Percentiles rank a stretch among this genome's conserved stretches.
Conservation (phyloP, 2,888 invertebrate species). For the Nezara viridula region DNA sequence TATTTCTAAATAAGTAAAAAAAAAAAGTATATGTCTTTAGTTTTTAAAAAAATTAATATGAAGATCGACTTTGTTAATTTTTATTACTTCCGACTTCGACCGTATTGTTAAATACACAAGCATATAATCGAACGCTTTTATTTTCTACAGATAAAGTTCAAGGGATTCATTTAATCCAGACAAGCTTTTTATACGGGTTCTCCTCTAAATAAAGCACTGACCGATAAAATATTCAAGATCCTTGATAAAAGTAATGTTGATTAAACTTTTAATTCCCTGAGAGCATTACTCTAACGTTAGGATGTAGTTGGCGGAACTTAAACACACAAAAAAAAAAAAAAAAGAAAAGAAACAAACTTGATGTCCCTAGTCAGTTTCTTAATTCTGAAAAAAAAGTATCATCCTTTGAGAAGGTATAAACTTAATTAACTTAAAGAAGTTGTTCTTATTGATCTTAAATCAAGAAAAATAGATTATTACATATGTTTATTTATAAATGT, state of each 20-base stretch:
- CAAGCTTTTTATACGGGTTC: not conserved
- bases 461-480: not conserved
- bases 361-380: not conserved
- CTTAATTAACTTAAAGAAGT: not conserved
- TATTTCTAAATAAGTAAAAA: no score
- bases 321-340: not conserved
- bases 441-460: not conserved
- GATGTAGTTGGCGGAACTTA: not conserved
- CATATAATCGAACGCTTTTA: not conserved
- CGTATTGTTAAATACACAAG: not conserved
- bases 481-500: no score
- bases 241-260: constrained; percentile 20
- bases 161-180: not conserved
- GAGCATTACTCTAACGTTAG: not conserved
- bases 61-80: no score
- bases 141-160: not conserved
- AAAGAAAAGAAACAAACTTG: not conserved
- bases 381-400: not conserved
- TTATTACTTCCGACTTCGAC: no score
- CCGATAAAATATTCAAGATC: constrained; percentile 19
- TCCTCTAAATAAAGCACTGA: not conserved
- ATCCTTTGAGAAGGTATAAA: not conserved
- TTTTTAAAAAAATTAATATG: no score
- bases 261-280: constrained; percentile 21
- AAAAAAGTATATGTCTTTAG: no score